A percentile compares a stretch with the other conserved stretches of the same genome.
Evolutionary conservation across 2,113 vertebrate genomes (phyloP).

Genomic region (human): DNA sequence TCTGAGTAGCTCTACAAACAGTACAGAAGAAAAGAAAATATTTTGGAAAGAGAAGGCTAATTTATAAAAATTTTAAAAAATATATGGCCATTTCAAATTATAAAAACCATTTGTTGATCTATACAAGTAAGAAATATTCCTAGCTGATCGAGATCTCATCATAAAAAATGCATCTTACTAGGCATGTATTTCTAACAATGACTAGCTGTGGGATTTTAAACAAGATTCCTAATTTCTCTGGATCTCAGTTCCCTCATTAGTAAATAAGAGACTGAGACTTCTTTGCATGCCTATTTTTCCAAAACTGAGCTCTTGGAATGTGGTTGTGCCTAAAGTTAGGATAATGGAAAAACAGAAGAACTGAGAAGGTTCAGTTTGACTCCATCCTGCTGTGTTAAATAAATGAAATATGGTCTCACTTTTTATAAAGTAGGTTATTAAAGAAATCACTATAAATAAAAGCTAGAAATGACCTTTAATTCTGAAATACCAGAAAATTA

Average conservation of each 20-base stretch:
- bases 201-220: background rate
- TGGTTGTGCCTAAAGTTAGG: background rate
- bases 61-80: background rate
- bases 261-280: conserved; percentile 18
- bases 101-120: background rate
- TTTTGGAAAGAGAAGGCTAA: background rate
- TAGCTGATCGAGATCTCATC: background rate
- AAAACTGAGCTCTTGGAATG: background rate
- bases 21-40: background rate
- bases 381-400: background rate
- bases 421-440: background rate
- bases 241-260: background rate
- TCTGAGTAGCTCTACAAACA: background rate
- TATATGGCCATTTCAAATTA: background rate
- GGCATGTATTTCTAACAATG: background rate
- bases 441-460: conserved; percentile 11
- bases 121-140: conserved; percentile 10
- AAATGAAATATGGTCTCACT: background rate
- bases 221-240: background rate
- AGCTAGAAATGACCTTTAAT: background rate
- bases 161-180: background rate
- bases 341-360: background rate
- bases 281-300: background rate
- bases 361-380: background rate
- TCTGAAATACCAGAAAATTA: background rate